These are phyloP conservation scores for Lates calcarifer DNA, from an alignment of 2,113 vertebrate genomes.

Conservation along the genomic window DNA sequence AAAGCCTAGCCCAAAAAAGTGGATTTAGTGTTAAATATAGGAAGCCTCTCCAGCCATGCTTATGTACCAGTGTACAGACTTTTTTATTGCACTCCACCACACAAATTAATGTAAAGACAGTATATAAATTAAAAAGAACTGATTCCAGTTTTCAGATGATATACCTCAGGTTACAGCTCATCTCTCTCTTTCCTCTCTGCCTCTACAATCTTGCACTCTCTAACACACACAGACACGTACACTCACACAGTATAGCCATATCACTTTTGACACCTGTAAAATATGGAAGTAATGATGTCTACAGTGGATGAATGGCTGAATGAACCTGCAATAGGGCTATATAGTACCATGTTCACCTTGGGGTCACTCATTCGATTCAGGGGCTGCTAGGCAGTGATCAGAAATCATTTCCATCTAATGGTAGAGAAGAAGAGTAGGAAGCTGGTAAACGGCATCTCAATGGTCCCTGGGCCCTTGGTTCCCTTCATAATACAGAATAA, in stretches of 20 bases:
- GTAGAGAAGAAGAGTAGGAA: slow-evolving; percentile 42
- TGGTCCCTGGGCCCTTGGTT: slow-evolving; percentile 21
- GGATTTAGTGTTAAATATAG: neutral
- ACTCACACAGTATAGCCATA: slow-evolving; percentile 34
- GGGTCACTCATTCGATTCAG: slow-evolving; percentile 80
- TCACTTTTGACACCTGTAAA: slow-evolving; percentile 77
- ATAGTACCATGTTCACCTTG: slow-evolving; percentile 71
- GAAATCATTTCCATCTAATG: slow-evolving; percentile 77
- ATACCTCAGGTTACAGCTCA: slow-evolving; percentile 21
- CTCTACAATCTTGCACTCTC: slow-evolving; percentile 2
- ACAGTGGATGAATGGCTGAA: slow-evolving; percentile 73
- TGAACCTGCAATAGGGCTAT: slow-evolving; percentile 62
- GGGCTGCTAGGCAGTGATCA: slow-evolving; percentile 68
- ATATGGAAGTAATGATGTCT: slow-evolving; percentile 78
- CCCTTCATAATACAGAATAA: slow-evolving; percentile 58
- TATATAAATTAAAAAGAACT: neutral
- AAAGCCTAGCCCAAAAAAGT: neutral
- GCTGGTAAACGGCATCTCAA: slow-evolving; percentile 37
- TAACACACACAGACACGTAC: slow-evolving; percentile 5
- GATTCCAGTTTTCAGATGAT: slow-evolving; percentile 1
- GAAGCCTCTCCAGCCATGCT: neutral
- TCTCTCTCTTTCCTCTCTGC: slow-evolving; percentile 12
- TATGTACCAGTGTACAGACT: neutral
- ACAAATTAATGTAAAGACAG: neutral
- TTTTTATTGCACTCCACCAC: neutral